These are phyloP conservation scores for Caenorhabditis zanzibari DNA, from an alignment of 2,888 invertebrate species.

Conservation along the genomic window DNA sequence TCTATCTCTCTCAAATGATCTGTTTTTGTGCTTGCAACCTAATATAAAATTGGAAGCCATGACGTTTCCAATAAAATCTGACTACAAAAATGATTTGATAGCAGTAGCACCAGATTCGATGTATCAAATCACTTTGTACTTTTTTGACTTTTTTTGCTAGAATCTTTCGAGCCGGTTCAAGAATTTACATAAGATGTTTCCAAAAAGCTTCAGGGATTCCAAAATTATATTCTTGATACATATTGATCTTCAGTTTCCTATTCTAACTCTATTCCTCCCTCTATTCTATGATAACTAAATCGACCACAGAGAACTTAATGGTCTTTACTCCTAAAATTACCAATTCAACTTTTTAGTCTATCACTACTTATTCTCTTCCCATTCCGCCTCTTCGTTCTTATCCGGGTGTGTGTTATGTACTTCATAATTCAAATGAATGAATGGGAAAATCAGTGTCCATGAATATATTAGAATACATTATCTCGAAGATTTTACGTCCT, in stretches of 20 bases:
- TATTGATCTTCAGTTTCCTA: not conserved
- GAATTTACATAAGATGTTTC: too few species aligned
- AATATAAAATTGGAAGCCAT: slow-evolving; percentile 2
- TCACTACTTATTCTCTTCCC: slow-evolving; percentile 9
- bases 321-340: slow-evolving; percentile 26
- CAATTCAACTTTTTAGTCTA: slow-evolving; percentile 33
- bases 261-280: not conserved
- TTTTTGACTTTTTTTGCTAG: not conserved
- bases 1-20: not conserved
- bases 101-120: not conserved
- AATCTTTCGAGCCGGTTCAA: too few species aligned
- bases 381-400: slow-evolving; percentile 28
- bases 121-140: not conserved
- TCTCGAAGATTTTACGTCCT: slow-evolving; percentile 10
- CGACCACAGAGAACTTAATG: not conserved
- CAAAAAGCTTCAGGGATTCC: too few species aligned
- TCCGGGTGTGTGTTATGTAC: not conserved
- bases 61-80: slow-evolving; percentile 11
- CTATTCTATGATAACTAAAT: not conserved
- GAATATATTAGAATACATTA: slow-evolving; percentile 48
- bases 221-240: not conserved
- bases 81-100: not conserved
- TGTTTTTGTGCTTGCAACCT: slow-evolving; percentile 18
- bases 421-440: slow-evolving; percentile 34
- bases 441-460: slow-evolving; percentile 47